Conservation (phyloP, 2,113 vertebrate genomes). For the Acrocephalus kingi region DNA sequence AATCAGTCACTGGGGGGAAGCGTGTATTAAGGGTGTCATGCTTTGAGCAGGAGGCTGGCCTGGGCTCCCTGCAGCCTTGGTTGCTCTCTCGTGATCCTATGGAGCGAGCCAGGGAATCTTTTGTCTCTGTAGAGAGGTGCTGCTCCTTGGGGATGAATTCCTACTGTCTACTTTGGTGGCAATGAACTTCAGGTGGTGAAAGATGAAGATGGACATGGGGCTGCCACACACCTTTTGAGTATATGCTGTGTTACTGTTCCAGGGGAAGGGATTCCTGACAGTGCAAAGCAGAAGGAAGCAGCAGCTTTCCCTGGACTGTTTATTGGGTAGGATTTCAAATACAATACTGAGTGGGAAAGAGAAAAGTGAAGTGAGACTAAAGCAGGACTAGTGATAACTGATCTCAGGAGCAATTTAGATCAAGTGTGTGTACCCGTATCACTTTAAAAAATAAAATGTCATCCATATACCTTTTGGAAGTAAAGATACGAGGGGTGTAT, state of each 20-base stretch:
- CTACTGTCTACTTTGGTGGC: background rate
- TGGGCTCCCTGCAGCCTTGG: background rate
- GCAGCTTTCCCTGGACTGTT: background rate
- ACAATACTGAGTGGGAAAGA: background rate
- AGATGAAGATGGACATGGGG: background rate
- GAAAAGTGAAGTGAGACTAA: background rate
- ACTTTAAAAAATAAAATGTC: background rate
- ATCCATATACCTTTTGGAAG: background rate
- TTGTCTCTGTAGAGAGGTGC: background rate
- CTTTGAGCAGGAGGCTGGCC: background rate
- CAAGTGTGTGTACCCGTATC: background rate
- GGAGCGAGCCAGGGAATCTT: background rate
- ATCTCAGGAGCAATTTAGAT: background rate
- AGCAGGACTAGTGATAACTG: background rate
- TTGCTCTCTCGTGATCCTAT: accelerated
- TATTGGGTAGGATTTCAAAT: background rate
- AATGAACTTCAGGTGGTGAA: background rate
- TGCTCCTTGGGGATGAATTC: background rate
- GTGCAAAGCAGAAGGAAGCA: background rate
- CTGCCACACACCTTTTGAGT: too few relatives aligned
- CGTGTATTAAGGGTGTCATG: accelerated
- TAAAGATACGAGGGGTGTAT: accelerated
- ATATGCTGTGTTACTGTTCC: accelerated
- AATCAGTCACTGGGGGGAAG: background rate
- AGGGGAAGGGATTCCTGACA: background rate